A percentile compares a stretch with the other conserved stretches of the same genome.
These are phyloP conservation scores for Rhinichthys klamathensis DNA, from an alignment of 2,113 vertebrate species.

Conservation along the genomic window DNA sequence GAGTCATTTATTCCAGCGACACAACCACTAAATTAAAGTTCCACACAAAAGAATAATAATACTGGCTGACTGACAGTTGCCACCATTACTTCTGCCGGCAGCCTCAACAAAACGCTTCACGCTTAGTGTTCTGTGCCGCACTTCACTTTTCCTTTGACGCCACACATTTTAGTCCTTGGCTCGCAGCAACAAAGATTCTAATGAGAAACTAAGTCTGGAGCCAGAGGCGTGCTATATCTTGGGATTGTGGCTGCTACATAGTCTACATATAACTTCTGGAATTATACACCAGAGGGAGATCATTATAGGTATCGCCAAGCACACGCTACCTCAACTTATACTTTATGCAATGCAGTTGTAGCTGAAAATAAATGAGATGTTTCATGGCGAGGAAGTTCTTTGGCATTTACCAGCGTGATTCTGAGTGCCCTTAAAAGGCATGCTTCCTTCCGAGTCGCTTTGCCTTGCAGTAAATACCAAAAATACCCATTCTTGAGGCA, in stretches of 20 bases:
- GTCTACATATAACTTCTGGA: conserved; percentile 72
- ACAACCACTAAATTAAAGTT: conserved; percentile 52
- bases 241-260: conserved; percentile 41
- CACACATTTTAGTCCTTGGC: conserved; percentile 38
- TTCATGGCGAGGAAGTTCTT: conserved; percentile 38
- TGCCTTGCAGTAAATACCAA: not conserved
- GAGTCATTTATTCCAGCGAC: conserved; percentile 50
- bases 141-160: conserved; percentile 21
- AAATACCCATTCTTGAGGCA: conserved; percentile 15
- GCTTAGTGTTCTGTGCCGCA: not conserved
- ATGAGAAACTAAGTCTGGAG: conserved; percentile 51
- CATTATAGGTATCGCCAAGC: conserved; percentile 67
- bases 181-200: not conserved
- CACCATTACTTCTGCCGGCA: conserved; percentile 2
- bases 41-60: conserved; percentile 48
- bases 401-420: conserved; percentile 28
- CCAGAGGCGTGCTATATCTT: conserved; percentile 33
- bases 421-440: conserved; percentile 12
- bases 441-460: not conserved
- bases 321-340: conserved; percentile 38
- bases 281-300: conserved; percentile 70
- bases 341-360: conserved; percentile 39
- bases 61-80: conserved; percentile 26
- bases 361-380: conserved; percentile 53
- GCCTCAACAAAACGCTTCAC: not conserved